Base-by-base conservation (phyloP, 1,140 invertebrate species). In the Aporrectodea caliginosa region DNA sequence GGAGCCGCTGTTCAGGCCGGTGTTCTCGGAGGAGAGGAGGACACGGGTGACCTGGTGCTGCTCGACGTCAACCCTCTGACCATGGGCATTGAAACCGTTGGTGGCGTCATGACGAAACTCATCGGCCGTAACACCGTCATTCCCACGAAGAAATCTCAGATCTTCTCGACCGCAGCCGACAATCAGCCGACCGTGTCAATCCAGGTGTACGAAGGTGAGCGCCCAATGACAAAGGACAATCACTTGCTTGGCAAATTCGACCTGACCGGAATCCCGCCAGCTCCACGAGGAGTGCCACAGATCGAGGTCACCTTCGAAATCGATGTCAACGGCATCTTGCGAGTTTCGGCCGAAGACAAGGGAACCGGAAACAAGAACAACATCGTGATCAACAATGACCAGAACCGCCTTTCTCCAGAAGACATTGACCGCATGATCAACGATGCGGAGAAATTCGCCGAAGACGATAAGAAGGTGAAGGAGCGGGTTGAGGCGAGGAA, bases 191-290 rank as follows among this genome's bases (percentile, higher is more conserved):
- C 96, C 30, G 98, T 99, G 2, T 98, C 97, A 58, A 99, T 99
- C 87, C 96, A 98, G 89, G 95, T 98, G 0, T 97, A 93, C 87
- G 96, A 98, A 90, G 96, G 98, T 85, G 98, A 99, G 90, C 93
- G 98, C 86, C 95, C 97, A 35, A 98, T 99, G 97, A 98, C 97
- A 80, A 99, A 99, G 89, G 98, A 99, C 87, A 99, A 99, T 88
- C 96, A 99, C 90, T 90, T 96, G 74, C 90, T 98, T 34, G 99
- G n/a, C n/a, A n/a, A n/a, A n/a, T n/a, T n/a, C n/a, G n/a, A n/a
- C n/a, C n/a, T n/a, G n/a, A n/a, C n/a, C n/a, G n/a, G n/a, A n/a
- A n/a, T n/a, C n/a, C n/a, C n/a, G n/a, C n/a, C n/a, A n/a, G n/a
- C n/a, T n/a, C n/a, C n/a, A n/a, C n/a, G n/a, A n/a, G n/a, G n/a